These are phyloP conservation scores for Zelleria hepariella DNA, from an alignment of 2,888 invertebrate genomes.

Conservation along the genomic window DNA sequence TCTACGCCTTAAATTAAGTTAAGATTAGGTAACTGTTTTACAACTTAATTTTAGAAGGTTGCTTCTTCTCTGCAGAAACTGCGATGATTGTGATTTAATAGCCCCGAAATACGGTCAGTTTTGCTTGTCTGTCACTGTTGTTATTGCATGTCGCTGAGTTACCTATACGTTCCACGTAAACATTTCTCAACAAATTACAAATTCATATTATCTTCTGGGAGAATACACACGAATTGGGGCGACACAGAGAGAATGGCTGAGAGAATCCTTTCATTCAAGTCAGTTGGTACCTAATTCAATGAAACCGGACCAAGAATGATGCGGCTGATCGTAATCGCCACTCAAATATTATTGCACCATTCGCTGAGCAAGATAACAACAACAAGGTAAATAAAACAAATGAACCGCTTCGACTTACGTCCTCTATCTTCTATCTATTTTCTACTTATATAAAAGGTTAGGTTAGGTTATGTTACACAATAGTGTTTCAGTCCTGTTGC, in stretches of 20 bases:
- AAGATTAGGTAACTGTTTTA: neutral
- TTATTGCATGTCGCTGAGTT: neutral
- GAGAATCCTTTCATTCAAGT: neutral
- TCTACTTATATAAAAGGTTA: too few relatives aligned
- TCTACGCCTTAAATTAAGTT: neutral
- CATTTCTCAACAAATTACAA: neutral
- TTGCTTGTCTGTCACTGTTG: neutral
- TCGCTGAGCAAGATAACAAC: too few relatives aligned
- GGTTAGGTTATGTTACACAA: too few relatives aligned
- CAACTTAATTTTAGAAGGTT: neutral
- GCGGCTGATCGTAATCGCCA: neutral
- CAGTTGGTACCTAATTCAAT: neutral
- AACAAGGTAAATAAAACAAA: too few relatives aligned
- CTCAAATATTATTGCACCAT: too few relatives aligned
- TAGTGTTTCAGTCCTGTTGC: too few relatives aligned
- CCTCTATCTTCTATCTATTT: too few relatives aligned
- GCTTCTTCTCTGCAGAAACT: neutral
- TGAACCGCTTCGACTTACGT: too few relatives aligned
- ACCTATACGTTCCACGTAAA: neutral
- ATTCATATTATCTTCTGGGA: neutral
- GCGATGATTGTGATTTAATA: neutral
- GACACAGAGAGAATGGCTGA: neutral
- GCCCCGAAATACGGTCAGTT: neutral
- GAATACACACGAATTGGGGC: neutral
- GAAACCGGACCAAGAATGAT: neutral